Evolutionary conservation across 2,888 invertebrate species (phyloP).

Genomic region (Drosophila neoperkinsi): DNA sequence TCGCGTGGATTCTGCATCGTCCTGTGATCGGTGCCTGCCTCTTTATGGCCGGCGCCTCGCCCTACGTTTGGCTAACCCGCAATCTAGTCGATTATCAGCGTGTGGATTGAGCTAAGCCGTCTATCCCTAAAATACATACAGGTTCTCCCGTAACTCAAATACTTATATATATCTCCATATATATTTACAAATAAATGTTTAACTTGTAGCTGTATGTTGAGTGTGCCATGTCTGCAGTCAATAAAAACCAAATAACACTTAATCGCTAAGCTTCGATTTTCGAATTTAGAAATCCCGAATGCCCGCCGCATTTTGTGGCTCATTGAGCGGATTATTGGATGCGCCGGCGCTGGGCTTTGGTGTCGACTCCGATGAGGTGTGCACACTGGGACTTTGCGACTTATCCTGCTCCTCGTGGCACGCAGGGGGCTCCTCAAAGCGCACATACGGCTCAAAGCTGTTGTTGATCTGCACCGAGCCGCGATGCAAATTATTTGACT

Average conservation of each 20-base stretch:
- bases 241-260: constrained; percentile 73
- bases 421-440: constrained; percentile 73
- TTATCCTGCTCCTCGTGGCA: constrained; percentile 75
- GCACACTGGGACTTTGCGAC: constrained; percentile 81
- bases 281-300: constrained; percentile 55
- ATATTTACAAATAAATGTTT: constrained; percentile 48
- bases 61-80: constrained; percentile 86
- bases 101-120: constrained; percentile 45
- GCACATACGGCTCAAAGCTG: constrained; percentile 80
- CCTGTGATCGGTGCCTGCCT: constrained; percentile 86
- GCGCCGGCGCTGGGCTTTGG: constrained; percentile 48
- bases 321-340: constrained; percentile 20
- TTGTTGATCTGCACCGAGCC: constrained; percentile 84
- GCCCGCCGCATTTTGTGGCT: constrained; percentile 31
- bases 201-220: constrained; percentile 10
- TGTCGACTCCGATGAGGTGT: constrained; percentile 71
- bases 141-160: constrained; percentile 21
- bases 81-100: constrained; percentile 75
- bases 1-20: constrained; percentile 86
- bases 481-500: constrained; percentile 82
- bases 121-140: constrained; percentile 9
- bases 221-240: constrained; percentile 24
- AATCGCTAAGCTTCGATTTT: constrained; percentile 23
- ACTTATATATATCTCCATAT: neutral
- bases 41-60: constrained; percentile 86